A percentile compares a stretch with the other conserved stretches of the same genome.
These are phyloP conservation scores for Phoenicopterus ruber DNA, from an alignment of 2,113 vertebrate genomes.

Conservation along the genomic window DNA sequence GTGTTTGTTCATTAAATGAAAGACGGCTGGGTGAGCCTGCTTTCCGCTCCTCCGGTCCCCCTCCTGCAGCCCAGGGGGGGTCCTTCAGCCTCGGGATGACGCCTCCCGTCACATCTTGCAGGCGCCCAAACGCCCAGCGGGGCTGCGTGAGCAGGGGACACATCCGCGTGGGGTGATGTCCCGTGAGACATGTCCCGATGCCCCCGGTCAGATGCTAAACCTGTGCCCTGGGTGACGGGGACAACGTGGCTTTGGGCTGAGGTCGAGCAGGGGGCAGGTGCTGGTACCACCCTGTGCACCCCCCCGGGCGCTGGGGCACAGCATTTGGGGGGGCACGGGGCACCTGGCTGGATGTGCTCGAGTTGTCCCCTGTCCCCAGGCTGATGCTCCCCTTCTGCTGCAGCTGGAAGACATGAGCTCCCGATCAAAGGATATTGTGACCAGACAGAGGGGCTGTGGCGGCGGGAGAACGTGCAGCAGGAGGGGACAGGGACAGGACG, in stretches of 20 bases:
- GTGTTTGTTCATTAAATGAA: slow-evolving; percentile 28
- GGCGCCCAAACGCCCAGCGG: not conserved
- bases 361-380: not conserved
- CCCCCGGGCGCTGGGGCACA: not conserved
- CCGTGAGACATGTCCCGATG: accelerated
- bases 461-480: not conserved
- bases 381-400: not conserved
- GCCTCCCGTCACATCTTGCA: not conserved
- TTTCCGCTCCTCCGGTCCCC: not conserved
- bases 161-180: accelerated
- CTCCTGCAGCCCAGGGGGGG: not conserved
- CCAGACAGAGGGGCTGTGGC: not conserved
- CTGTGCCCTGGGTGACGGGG: not conserved
- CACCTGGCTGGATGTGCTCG: accelerated
- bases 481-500: not conserved
- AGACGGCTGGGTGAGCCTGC: not conserved
- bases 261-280: not conserved
- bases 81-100: accelerated
- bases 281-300: not conserved
- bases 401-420: not conserved
- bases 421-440: not conserved
- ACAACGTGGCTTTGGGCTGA: accelerated
- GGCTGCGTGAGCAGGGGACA: not conserved
- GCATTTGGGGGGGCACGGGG: no score
- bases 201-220: not conserved